Evolutionary conservation across 1,140 invertebrate species (phyloP).

Genomic region (Rhagoletis pomonella): DNA sequence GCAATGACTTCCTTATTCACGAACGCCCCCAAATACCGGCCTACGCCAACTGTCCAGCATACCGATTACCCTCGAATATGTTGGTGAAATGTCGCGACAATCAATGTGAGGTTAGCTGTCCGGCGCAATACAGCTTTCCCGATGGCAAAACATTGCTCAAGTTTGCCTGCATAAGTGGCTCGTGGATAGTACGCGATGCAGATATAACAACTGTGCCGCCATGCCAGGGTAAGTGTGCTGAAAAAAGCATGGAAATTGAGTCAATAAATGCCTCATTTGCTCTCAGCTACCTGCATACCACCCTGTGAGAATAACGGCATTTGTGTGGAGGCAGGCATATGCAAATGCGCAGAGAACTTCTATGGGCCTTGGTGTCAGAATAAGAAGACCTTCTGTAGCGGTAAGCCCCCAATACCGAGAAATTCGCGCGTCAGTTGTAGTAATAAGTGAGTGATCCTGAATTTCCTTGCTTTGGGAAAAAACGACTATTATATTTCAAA

Average conservation of each 20-base stretch:
- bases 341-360: constrained; percentile 83
- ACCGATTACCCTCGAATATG: constrained; percentile 64
- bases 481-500: neutral
- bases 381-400: constrained; percentile 82
- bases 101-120: constrained; percentile 77
- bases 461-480: neutral
- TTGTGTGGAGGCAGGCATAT: constrained; percentile 82
- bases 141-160: constrained; percentile 76
- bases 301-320: constrained; percentile 87
- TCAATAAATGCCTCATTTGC: neutral
- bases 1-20: constrained; percentile 62
- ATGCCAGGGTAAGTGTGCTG: constrained; percentile 77
- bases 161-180: constrained; percentile 76
- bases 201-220: constrained; percentile 76
- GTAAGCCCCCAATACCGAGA: constrained; percentile 78
- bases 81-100: constrained; percentile 61
- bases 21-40: constrained; percentile 7
- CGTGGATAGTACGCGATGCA: constrained; percentile 77
- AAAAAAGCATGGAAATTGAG: neutral
- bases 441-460: constrained; percentile 77
- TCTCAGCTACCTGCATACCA: constrained; percentile 82
- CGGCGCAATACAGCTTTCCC: constrained; percentile 77
- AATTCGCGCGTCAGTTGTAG: constrained; percentile 81
- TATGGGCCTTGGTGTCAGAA: constrained; percentile 85
- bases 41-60: constrained; percentile 55